Conservation (phyloP, 2,888 invertebrate genomes). For the Lutraria lutraria region DNA sequence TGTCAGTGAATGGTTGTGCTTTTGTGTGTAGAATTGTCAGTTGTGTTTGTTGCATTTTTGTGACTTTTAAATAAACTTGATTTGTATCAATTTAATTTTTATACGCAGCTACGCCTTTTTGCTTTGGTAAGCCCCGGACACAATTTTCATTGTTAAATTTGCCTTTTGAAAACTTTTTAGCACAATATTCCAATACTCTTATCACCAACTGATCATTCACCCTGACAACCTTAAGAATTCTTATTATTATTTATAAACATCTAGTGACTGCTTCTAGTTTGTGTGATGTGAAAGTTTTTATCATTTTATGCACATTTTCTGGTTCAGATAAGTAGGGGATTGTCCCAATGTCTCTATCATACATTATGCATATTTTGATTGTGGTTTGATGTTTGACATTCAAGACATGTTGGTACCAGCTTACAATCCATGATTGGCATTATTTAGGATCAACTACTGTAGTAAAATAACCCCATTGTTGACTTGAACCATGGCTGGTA, state of each 20-base stretch:
- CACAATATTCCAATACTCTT: conserved; percentile 11
- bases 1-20: not conserved
- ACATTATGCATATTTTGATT: not conserved
- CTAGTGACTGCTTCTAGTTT: not conserved
- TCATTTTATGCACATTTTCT: not conserved
- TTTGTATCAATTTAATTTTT: conserved; percentile 21
- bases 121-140: conserved; percentile 55
- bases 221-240: not conserved
- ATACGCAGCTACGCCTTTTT: conserved; percentile 59
- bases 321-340: not conserved
- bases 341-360: not conserved
- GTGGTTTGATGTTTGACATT: not conserved
- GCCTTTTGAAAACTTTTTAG: not conserved
- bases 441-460: no score
- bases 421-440: no score
- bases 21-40: not conserved
- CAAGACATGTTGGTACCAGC: no score
- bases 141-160: conserved; percentile 13
- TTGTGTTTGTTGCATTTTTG: not conserved
- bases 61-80: not conserved
- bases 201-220: not conserved
- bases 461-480: no score
- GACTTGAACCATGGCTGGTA: no score
- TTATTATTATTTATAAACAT: not conserved
- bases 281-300: conserved; percentile 11